Evolutionary conservation across 2,797 vertebrate genomes (phyloP), one percentile per base, ranked within the genome.

Genomic region (Oreortyx pictus): DNA sequence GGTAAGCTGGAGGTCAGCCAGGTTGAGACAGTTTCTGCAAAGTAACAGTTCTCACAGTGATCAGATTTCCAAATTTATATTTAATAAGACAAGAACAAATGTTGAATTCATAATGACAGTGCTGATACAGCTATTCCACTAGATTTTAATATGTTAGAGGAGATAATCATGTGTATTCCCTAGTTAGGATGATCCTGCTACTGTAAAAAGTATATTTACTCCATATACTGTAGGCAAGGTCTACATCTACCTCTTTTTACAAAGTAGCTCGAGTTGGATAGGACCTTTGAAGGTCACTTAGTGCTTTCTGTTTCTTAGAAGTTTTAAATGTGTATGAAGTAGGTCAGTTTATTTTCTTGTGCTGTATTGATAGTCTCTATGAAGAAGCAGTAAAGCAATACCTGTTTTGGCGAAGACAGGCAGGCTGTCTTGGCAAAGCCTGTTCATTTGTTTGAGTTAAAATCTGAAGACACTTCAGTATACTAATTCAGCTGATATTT

Each of bases 361-460:
- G 8, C 0, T 13, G 12, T 24, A 13, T 23, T 70, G 33, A 6
- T 43, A 68, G 35, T 65, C 33, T 64, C 35, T 72, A 0, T 44
- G 50, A 79, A 62, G 74, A 83, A 84, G 50, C 60, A 73, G 43
- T 70, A 66, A 78, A 86, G 8, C n/a, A 86, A 4, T 29, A 67
- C 61, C 59, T 68, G 24, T 7, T 67, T 77, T 82, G 60, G n/a
- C 62, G 62, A 67, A 78, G 39, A 82, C 68, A 67, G 65, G 52
- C n/a, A 67, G 65, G 57, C n/a, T 80, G 41, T 65, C 46, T 81
- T 80, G 41, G 62, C 74, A 78, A 86, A 93, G 8, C 49, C 61
- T 85, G 64, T 61, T 85, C 65, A 57, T 65, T 20, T 91, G 29
- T 92, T 90, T 44, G 71, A 49, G 8, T 87, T 87, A 77, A 78